Evolutionary conservation across 2,888 invertebrate genomes (phyloP).

Genomic region (Pristionchus maxplancki): DNA sequence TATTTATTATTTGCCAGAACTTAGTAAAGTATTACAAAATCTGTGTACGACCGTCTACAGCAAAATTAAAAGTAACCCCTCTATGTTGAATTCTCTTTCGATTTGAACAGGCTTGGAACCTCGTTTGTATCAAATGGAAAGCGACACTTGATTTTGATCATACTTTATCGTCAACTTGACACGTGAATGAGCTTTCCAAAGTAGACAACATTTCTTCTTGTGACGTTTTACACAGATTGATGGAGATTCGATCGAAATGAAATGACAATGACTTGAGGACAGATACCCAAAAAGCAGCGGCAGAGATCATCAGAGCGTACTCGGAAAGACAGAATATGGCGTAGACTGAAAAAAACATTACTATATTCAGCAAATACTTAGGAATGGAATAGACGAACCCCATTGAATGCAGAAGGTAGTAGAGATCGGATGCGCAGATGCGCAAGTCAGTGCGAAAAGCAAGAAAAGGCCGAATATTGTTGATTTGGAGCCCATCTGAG

Average conservation of each 20-base stretch:
- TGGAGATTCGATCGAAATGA: not conserved
- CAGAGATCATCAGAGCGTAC: not conserved
- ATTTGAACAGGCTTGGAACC: too few relatives aligned
- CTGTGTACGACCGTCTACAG: too few relatives aligned
- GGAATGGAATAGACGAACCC: not conserved
- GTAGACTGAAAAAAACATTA: not conserved
- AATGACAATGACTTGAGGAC: not conserved
- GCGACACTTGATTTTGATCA: not conserved
- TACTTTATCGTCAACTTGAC: not conserved
- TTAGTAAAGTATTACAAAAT: too few relatives aligned
- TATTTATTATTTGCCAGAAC: not conserved
- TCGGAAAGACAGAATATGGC: constrained; percentile 21
- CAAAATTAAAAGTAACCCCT: too few relatives aligned
- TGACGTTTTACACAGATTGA: not conserved
- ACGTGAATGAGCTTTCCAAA: not conserved
- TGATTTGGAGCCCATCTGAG: not conserved
- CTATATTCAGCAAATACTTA: not conserved
- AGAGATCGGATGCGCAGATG: not conserved
- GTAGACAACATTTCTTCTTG: not conserved
- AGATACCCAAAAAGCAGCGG: not conserved
- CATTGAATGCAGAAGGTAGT: not conserved
- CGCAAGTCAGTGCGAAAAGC: not conserved
- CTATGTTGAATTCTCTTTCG: too few relatives aligned
- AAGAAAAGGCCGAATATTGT: not conserved
- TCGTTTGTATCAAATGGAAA: too few relatives aligned